Evolutionary conservation across 2,113 vertebrate genomes (phyloP).

Genomic region (Cebidichthys violaceus): DNA sequence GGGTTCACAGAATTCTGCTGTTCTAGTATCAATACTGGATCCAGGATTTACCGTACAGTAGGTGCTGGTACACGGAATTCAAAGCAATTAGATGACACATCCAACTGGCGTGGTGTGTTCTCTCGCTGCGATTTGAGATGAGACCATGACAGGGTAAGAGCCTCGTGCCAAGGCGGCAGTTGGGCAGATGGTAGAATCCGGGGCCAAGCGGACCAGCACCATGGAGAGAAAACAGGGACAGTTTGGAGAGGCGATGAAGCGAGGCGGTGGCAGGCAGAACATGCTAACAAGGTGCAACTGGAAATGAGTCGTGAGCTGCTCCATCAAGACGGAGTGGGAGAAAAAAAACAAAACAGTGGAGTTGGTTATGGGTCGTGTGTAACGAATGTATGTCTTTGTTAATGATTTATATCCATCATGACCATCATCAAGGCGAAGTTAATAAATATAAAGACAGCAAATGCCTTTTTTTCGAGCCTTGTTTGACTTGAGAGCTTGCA

Average conservation of each 20-base stretch:
- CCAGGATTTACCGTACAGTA: not conserved
- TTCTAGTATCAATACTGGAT: constrained; percentile 14
- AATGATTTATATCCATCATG: not conserved
- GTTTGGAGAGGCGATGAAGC: constrained; percentile 9
- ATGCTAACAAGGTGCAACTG: constrained; percentile 52
- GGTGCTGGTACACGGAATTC: constrained; percentile 10
- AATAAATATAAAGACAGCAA: not conserved
- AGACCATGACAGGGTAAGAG: constrained; percentile 34
- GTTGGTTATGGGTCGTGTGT: not conserved
- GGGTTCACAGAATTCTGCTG: not conserved
- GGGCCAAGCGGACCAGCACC: constrained; percentile 60
- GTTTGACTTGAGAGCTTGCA: not conserved
- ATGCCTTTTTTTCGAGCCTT: no score
- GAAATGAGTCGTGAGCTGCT: constrained; percentile 46
- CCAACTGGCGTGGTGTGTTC: constrained; percentile 35
- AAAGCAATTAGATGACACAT: constrained; percentile 46
- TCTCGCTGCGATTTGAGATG: constrained; percentile 54
- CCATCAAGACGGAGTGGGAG: constrained; percentile 6
- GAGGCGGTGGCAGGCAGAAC: constrained; percentile 45
- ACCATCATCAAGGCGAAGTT: not conserved
- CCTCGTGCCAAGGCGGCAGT: constrained; percentile 51
- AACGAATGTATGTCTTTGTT: not conserved
- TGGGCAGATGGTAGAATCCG: constrained; percentile 74
- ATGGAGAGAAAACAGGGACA: constrained; percentile 23
- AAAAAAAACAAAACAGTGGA: not conserved